Evolutionary conservation across 2,888 invertebrate species (phyloP).

Genomic region (Cosmorhoe ocellata): DNA sequence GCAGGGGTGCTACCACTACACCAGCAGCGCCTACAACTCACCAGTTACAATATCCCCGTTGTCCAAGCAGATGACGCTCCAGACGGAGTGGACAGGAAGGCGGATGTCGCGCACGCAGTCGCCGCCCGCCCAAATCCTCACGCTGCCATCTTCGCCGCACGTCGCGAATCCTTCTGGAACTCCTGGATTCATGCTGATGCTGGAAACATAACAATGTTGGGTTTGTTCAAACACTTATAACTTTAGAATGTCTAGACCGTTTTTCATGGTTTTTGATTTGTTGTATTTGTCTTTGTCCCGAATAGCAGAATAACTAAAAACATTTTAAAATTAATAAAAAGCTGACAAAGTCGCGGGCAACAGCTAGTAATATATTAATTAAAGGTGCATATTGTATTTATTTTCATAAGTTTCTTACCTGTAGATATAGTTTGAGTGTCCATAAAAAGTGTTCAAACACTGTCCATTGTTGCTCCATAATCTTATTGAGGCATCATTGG

Average conservation of each 20-base stretch:
- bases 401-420: conserved; percentile 70
- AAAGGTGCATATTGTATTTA: too few relatives aligned
- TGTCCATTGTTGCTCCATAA: conserved; percentile 92
- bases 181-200: conserved; percentile 81
- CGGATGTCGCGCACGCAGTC: conserved; percentile 85
- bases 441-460: conserved; percentile 88
- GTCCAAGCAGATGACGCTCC: conserved; percentile 89
- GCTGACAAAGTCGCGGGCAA: too few relatives aligned
- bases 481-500: conserved; percentile 95
- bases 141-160: conserved; percentile 93
- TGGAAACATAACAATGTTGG: conserved; percentile 39
- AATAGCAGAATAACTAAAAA: too few relatives aligned
- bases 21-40: conserved; percentile 15
- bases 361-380: too few relatives aligned
- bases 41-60: conserved; percentile 97
- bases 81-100: conserved; percentile 94
- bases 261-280: too few relatives aligned
- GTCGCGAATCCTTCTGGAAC: conserved; percentile 87
- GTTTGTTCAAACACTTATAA: too few relatives aligned
- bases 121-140: conserved; percentile 89
- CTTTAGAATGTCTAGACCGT: too few relatives aligned
- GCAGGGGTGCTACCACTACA: too few relatives aligned
- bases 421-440: conserved; percentile 95
- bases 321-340: too few relatives aligned
- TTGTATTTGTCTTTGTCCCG: too few relatives aligned